These are phyloP conservation scores for Drosophila elegans DNA, from an alignment of 1,140 invertebrate species.

Conservation along the genomic window DNA sequence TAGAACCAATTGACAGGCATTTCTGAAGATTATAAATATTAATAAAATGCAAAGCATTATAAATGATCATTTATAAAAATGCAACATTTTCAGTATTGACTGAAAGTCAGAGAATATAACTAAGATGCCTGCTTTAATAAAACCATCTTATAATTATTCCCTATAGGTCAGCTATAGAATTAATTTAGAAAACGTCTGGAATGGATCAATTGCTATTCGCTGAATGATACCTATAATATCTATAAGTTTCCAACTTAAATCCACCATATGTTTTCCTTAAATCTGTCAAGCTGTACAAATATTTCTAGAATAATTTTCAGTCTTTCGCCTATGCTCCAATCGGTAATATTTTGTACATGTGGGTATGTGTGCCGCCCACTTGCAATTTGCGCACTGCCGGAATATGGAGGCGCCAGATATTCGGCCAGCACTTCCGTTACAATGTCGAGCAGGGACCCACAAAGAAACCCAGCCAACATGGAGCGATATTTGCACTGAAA, in stretches of 20 bases:
- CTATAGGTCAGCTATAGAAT: no score
- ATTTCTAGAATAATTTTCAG: constrained; percentile 19
- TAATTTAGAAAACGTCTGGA: no score
- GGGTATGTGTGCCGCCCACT: constrained; percentile 12
- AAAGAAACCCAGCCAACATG: constrained; percentile 48
- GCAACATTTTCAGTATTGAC: no score
- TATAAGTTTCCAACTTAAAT: not conserved
- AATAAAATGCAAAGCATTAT: not conserved
- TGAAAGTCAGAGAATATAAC: no score
- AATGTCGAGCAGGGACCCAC: constrained; percentile 40
- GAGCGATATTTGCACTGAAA: constrained; percentile 63
- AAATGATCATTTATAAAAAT: no score
- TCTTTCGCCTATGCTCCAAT: not conserved
- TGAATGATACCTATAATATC: not conserved
- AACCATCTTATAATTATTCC: no score
- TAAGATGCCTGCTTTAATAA: no score
- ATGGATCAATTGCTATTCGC: no score
- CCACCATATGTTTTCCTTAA: constrained; percentile 5
- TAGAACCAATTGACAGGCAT: constrained; percentile 11
- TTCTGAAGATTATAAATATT: not conserved
- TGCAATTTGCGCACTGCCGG: constrained; percentile 35
- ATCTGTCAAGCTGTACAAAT: constrained; percentile 12
- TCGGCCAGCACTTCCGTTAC: constrained; percentile 59
- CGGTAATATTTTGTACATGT: constrained; percentile 1
- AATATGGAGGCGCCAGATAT: constrained; percentile 20